These are phyloP conservation scores for Pyrocoelia pectoralis DNA, from an alignment of 2,888 invertebrate genomes.

Conservation along the genomic window DNA sequence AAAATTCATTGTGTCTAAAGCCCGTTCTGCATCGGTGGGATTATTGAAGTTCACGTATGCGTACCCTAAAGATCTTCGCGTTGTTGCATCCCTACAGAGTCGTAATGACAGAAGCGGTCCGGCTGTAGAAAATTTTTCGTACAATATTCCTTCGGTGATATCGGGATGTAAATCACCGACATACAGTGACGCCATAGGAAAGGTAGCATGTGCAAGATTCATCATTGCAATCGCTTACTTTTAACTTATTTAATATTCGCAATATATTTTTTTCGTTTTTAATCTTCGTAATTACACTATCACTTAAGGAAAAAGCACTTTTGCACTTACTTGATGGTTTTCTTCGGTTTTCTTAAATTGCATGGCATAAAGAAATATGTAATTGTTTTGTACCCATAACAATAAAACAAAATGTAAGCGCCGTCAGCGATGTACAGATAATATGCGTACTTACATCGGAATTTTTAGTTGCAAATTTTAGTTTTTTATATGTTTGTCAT, in stretches of 20 bases:
- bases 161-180: slow-evolving; percentile 98
- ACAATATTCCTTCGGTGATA: slow-evolving; percentile 98
- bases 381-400: slow-evolving; percentile 17
- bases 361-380: slow-evolving; percentile 22
- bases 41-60: slow-evolving; percentile 99
- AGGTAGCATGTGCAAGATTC: slow-evolving; percentile 65
- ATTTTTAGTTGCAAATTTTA: not conserved
- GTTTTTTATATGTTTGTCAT: too few species aligned
- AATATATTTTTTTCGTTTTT: slow-evolving; percentile 10
- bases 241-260: slow-evolving; percentile 17
- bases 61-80: slow-evolving; percentile 97
- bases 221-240: slow-evolving; percentile 38
- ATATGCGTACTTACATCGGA: not conserved
- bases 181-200: slow-evolving; percentile 95
- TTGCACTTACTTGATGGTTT: slow-evolving; percentile 18
- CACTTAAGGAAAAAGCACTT: slow-evolving; percentile 14
- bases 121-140: slow-evolving; percentile 98
- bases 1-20: slow-evolving; percentile 99
- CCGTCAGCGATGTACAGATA: not conserved
- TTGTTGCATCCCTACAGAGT: slow-evolving; percentile 97
- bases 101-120: slow-evolving; percentile 98
- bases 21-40: slow-evolving; percentile 98
- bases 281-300: not conserved
- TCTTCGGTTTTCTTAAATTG: slow-evolving; percentile 8
- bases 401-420: not conserved